A percentile compares a stretch with the other conserved stretches of the same genome.
Evolutionary conservation across 2,113 vertebrate species (phyloP).

Genomic region (Salminus brasiliensis): DNA sequence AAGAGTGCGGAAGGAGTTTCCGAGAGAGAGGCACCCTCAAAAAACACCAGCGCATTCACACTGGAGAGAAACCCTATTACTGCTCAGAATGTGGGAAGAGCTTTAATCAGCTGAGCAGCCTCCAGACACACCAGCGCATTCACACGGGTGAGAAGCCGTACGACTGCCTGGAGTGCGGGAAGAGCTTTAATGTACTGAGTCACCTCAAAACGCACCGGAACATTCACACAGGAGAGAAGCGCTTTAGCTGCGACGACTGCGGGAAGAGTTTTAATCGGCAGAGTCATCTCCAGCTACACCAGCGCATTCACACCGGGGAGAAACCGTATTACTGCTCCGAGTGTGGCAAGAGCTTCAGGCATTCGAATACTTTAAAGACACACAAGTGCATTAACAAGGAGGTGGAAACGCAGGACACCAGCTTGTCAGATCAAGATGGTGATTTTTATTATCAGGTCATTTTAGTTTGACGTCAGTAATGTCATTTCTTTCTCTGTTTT

Average conservation of each 20-base stretch:
- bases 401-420: background rate
- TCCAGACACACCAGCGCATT: background rate
- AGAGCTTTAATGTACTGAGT: background rate
- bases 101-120: background rate
- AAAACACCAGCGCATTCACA: slow-evolving; percentile 6
- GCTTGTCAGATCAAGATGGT: background rate
- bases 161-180: background rate
- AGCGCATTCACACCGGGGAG: background rate
- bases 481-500: too few species aligned
- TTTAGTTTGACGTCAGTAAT: background rate
- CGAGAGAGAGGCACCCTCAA: background rate
- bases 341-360: slow-evolving; percentile 2
- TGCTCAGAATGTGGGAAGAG: background rate
- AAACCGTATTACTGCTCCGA: background rate
- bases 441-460: background rate
- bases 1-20: background rate
- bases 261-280: background rate
- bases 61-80: background rate
- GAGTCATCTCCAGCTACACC: background rate
- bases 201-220: background rate
- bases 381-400: background rate
- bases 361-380: background rate
- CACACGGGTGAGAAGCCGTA: background rate
- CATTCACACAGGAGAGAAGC: background rate
- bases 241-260: background rate